phyloP scores from a whole-genome alignment of 1,140 invertebrate species.

The Drosophila chauvacae region DNA sequence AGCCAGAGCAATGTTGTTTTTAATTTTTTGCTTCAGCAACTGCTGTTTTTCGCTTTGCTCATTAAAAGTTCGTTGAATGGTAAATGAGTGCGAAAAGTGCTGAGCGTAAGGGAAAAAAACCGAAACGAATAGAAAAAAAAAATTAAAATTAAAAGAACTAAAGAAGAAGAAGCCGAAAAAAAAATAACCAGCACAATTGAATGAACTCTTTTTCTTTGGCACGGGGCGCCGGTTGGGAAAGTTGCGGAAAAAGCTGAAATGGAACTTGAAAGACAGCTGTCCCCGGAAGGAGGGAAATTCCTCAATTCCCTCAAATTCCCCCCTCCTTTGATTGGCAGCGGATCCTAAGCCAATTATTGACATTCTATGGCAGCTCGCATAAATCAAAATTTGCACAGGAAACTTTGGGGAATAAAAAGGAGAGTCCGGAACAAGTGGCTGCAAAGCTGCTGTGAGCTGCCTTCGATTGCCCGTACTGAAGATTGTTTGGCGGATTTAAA shows the following conservation, averaged over 20 bases:
- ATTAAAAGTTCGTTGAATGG: conserved; percentile 58
- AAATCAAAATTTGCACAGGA: conserved; percentile 58
- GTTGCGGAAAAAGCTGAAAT: conserved; percentile 11
- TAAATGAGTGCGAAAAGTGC: conserved; percentile 11
- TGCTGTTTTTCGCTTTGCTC: conserved; percentile 44
- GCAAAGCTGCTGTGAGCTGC: conserved; percentile 5
- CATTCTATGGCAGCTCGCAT: conserved; percentile 60
- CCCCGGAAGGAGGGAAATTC: conserved; percentile 3
- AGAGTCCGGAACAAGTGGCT: conserved; percentile 2
- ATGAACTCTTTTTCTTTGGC: conserved; percentile 38
- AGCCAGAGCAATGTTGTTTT: conserved; percentile 6
- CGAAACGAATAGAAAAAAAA: conserved; percentile 6
- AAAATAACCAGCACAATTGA: conserved; percentile 31
- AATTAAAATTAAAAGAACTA: background rate
- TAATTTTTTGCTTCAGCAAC: background rate
- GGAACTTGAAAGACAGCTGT: conserved; percentile 55
- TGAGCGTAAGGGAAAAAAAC: background rate
- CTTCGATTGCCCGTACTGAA: conserved; percentile 8
- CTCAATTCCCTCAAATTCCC: background rate
- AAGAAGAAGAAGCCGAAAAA: background rate
- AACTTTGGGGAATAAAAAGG: background rate
- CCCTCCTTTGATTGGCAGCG: conserved; percentile 18
- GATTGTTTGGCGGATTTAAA: conserved; percentile 24
- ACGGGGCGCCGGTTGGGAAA: conserved; percentile 17
- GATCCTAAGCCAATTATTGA: conserved; percentile 71